phyloP scores from a whole-genome alignment of 2,797 vertebrate species.

The Nothura maculosa region DNA sequence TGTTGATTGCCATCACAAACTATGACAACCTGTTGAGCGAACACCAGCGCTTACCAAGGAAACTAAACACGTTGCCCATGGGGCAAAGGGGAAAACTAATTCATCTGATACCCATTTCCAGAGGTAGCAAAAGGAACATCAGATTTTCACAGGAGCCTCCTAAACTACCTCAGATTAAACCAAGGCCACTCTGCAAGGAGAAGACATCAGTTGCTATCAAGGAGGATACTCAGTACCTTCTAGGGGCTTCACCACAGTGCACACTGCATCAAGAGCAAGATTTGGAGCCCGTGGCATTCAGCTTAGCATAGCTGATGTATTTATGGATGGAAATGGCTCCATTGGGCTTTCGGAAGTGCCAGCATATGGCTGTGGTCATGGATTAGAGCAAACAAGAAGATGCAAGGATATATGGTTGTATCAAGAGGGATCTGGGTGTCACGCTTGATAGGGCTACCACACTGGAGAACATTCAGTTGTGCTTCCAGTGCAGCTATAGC shows the following conservation, averaged over 20 bases:
- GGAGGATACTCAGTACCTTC: fast-evolving
- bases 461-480: neutral
- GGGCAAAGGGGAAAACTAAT: neutral
- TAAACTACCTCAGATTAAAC: neutral
- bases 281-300: neutral
- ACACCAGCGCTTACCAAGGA: neutral
- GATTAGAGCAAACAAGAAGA: neutral
- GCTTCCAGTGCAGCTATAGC: neutral
- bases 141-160: neutral
- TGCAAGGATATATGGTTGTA: neutral
- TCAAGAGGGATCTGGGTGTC: neutral
- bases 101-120: neutral
- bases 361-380: neutral
- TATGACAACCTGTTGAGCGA: neutral
- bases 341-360: neutral
- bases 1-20: neutral
- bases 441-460: neutral
- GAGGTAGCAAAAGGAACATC: neutral
- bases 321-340: neutral
- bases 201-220: neutral
- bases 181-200: neutral
- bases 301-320: fast-evolving
- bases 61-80: neutral
- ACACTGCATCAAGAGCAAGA: neutral
- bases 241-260: neutral